Conservation (phyloP, 2,797 vertebrate species). For the Bovichtus diacanthus region DNA sequence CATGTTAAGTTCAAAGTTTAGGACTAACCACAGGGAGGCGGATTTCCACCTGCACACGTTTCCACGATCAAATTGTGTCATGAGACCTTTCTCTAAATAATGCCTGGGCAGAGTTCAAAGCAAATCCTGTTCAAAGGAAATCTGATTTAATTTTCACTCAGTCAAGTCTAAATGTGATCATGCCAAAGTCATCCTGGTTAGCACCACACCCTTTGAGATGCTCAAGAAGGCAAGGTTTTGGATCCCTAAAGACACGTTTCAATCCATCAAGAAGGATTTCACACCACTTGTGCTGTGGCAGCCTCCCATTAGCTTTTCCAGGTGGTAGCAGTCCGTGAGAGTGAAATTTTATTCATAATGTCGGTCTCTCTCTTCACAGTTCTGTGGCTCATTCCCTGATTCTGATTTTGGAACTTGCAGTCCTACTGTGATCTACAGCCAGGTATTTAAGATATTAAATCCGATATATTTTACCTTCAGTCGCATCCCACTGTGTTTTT, state of each 20-base stretch:
- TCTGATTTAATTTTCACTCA: slow-evolving; percentile 78
- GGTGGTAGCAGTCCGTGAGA: slow-evolving; percentile 46
- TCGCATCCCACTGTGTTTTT: slow-evolving; percentile 39
- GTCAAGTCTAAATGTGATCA: slow-evolving; percentile 75
- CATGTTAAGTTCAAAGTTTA: slow-evolving; percentile 78
- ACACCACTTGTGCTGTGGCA: slow-evolving; percentile 66
- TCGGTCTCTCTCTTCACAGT: slow-evolving; percentile 20
- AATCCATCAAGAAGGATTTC: slow-evolving; percentile 79
- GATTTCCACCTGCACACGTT: slow-evolving; percentile 75
- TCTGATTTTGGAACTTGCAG: slow-evolving; percentile 36
- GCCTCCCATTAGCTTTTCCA: slow-evolving; percentile 65
- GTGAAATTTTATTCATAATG: slow-evolving; percentile 44
- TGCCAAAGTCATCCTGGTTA: slow-evolving; percentile 72
- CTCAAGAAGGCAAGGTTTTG: slow-evolving; percentile 56
- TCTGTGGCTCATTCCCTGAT: slow-evolving; percentile 44
- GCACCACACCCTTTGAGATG: slow-evolving; percentile 73
- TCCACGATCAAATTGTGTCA: slow-evolving; percentile 73
- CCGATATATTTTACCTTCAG: slow-evolving; percentile 43
- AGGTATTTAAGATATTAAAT: slow-evolving; percentile 61
- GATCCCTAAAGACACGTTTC: slow-evolving; percentile 78
- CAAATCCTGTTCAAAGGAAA: slow-evolving; percentile 74
- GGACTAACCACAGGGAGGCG: slow-evolving; percentile 63
- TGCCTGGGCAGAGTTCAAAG: slow-evolving; percentile 78
- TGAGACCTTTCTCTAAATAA: slow-evolving; percentile 77
- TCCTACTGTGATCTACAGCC: slow-evolving; percentile 44